Evolutionary conservation across 2,888 invertebrate genomes (phyloP), one percentile per base, ranked within the genome.

Genomic region (Drosophila histrio): DNA sequence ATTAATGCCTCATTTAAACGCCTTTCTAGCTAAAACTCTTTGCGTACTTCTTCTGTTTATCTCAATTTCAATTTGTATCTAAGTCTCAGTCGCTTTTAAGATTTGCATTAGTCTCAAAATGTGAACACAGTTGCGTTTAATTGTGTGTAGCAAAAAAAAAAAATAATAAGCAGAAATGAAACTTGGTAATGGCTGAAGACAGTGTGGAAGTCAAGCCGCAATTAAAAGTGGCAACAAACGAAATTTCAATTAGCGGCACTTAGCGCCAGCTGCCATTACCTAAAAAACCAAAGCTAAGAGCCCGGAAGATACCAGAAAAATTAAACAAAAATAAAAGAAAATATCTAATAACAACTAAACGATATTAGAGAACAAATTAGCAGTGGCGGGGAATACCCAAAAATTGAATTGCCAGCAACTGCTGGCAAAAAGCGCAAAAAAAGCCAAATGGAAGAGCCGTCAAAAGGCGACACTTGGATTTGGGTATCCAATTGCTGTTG

Each of bases 161-260:
- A 80, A 65, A 73, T 63, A 72, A 68, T 60, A 59, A 47, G 60
- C 54, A 62, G 30, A 77, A 69, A 70, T 75, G 54, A 70, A 77
- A 71, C 44, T 54, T 26, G 28, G 63, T 68, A 68, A 78, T 72
- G 47, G 38, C 38, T 39, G 28, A 47, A 67, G 63, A 61, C 44
- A 59, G 57, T 47, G 38, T 47, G 38, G 50, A 73, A 74, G 75
- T 75, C 73, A 63, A 53, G 49, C 52, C 63, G 59, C 84, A 77
- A 84, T 84, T 84, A 84, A 77, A 82, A 74, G 46, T 64, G 68
- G 75, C 66, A 75, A 72, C 69, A 76, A 79, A 77, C 78, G 77
- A 88, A 88, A 81, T 89, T 88, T 88, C 89, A 88, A 88, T 88
- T 88, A 88, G 88, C 76, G 79, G 75, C 86, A 88, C 86, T 86